Percentiles rank a stretch among this genome's conserved stretches.
phyloP scores from a whole-genome alignment of 2,797 vertebrate species.

The Aeoliscus strigatus region DNA sequence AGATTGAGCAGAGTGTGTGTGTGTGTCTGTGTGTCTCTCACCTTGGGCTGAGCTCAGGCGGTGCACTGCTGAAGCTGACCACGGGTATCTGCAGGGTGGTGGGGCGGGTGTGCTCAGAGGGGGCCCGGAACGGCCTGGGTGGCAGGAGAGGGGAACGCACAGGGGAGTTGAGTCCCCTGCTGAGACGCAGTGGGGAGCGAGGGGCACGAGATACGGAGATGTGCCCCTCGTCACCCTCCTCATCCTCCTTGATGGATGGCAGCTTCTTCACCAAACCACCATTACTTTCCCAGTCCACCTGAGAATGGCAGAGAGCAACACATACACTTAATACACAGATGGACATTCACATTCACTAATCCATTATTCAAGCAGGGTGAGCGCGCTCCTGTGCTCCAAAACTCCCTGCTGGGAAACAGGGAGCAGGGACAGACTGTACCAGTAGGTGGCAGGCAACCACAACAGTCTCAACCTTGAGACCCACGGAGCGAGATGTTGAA shows the following conservation, averaged over 20 bases:
- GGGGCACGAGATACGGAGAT: slow-evolving; percentile 56
- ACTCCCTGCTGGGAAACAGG: too few species aligned
- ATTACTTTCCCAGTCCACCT: slow-evolving; percentile 81
- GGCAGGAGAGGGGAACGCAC: slow-evolving; percentile 75
- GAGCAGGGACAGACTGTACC: slow-evolving; percentile 16
- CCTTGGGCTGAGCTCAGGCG: slow-evolving; percentile 80
- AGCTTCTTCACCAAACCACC: slow-evolving; percentile 80
- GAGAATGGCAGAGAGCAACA: slow-evolving; percentile 7
- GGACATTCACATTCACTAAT: too few species aligned
- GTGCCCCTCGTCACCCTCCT: slow-evolving; percentile 77
- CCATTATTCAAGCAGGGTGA: background rate
- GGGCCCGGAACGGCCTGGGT: slow-evolving; percentile 69
- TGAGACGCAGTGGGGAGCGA: slow-evolving; percentile 72
- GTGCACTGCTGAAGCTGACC: slow-evolving; percentile 72
- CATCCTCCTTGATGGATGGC: slow-evolving; percentile 79
- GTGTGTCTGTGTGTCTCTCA: slow-evolving; percentile 39
- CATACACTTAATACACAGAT: too few species aligned
- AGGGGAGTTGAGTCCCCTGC: slow-evolving; percentile 71
- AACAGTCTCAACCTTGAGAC: slow-evolving; percentile 1
- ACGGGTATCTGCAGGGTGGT: slow-evolving; percentile 77
- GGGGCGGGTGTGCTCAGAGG: slow-evolving; percentile 66
- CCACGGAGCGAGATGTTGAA: too few species aligned
- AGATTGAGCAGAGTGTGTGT: background rate
- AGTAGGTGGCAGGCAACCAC: slow-evolving; percentile 47
- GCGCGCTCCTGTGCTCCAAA: too few species aligned